Conservation (phyloP, 2,888 invertebrate species). For the Neocrepidodera transversa region DNA sequence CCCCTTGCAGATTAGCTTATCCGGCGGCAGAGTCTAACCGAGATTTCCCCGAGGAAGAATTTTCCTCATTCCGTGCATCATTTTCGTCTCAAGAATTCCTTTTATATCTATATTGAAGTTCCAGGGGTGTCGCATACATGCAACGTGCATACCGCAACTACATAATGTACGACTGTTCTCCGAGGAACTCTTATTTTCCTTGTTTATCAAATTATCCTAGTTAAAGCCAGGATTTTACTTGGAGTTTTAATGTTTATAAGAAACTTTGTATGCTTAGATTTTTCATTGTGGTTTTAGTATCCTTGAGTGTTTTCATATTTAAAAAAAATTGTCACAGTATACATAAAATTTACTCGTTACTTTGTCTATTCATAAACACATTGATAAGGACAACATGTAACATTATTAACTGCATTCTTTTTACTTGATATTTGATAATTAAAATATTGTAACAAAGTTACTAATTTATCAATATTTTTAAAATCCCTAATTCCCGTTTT, state of each 20-base stretch:
- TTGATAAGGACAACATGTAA: no score
- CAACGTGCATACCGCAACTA: conserved; percentile 1
- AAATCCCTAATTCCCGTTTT: no score
- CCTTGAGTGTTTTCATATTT: no score
- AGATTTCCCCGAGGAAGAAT: conserved; percentile 51
- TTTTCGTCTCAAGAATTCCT: conserved; percentile 35
- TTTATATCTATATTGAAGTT: conserved; percentile 42
- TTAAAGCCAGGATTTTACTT: conserved; percentile 19
- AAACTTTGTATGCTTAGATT: conserved; percentile 3
- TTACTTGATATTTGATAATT: no score
- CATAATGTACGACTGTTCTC: conserved; percentile 3
- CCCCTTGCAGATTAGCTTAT: conserved; percentile 46
- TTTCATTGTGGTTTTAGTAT: no score
- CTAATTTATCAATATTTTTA: no score
- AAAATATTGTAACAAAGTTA: no score
- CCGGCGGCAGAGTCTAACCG: conserved; percentile 40
- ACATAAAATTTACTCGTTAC: no score
- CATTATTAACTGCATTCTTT: no score
- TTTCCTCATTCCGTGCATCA: conserved; percentile 35
- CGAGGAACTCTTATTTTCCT: conserved; percentile 3
- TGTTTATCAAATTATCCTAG: conserved; percentile 18
- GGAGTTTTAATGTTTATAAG: conserved; percentile 7
- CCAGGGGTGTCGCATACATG: conserved; percentile 14
- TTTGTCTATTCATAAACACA: no score
- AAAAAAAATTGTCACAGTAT: no score